Evolutionary conservation across 2,113 vertebrate species (phyloP).

Genomic region (Mus pahari): DNA sequence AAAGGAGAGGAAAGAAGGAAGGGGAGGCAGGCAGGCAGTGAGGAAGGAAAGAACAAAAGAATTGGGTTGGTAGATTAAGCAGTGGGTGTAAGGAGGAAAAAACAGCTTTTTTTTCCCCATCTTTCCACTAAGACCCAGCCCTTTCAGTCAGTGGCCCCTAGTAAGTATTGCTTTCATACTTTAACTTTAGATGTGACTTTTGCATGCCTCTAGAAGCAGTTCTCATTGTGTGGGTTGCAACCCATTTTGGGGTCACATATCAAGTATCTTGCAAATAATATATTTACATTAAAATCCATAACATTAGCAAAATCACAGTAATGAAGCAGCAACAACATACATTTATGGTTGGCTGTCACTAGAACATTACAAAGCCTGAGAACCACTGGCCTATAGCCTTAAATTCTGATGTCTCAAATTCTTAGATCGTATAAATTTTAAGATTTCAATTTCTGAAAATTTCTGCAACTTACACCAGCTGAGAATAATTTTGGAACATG

Average conservation of each 20-base stretch:
- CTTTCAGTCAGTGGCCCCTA: background rate
- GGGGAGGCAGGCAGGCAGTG: background rate
- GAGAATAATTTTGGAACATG: background rate
- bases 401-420: background rate
- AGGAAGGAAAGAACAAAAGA: background rate
- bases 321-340: background rate
- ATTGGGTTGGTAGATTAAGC: background rate
- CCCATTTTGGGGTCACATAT: background rate
- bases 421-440: background rate
- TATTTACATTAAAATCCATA: background rate
- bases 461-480: background rate
- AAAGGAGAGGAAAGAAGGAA: background rate
- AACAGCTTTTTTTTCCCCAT: background rate
- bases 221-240: background rate
- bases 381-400: background rate
- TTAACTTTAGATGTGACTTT: background rate
- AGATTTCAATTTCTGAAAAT: background rate
- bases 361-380: background rate
- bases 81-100: background rate
- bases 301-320: background rate
- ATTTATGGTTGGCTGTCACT: background rate
- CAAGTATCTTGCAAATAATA: background rate
- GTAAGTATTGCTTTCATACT: background rate
- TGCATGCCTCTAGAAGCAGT: background rate
- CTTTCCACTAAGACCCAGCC: background rate